Base-by-base conservation (phyloP, 2,113 vertebrate genomes). In the Physeter macrocephalus region DNA sequence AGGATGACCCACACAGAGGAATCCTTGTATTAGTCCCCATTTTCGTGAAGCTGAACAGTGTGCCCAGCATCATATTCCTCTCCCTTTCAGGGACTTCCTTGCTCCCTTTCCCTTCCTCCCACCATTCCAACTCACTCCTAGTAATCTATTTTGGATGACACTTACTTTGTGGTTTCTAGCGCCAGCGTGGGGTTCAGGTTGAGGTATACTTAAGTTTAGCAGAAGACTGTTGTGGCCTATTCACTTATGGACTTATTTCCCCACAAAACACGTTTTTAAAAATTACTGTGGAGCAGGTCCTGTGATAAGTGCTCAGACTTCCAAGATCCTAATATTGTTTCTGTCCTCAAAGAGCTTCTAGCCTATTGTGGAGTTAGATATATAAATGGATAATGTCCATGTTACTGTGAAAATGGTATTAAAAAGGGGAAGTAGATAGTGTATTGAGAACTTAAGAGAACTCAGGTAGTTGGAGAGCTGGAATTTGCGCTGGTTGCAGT, bases 191-290 rank as follows among this genome's bases (percentile, higher is more conserved):
- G 49, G 25, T 52, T 85, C 46, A n/a, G 36, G 29, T 4, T 54
- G 67, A 43, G 29, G 14, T 17, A 17, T 46, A 29, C 46, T 81
- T 93, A 36, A 49, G 49, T 87, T 89, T 77, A 36, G 8, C 17
- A 54, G 57, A 85, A 39, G 21, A 36, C 20, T 66, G 8, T 34
- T 64, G 29, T 5, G 3, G 29, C 7, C 15, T 72, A 1, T 21
- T 89, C 52, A 89, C 29, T 62, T 62, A 39, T 34, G 86, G n/a
- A 57, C 59, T 66, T 88, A 43, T 83, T 71, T 62, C 36, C 18
- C 49, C 17, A 29, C 31, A 11, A 71, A 67, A 52, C 6, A 31
- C 71, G 29, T 84, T 39, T 88, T 72, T 41, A 57, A 67, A 62
- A 84, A 78, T 72, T 34, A 62, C 36, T n/a, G 1, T 64, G 34